Conservation (phyloP, 2,797 vertebrate species). For the Crenichthys baileyi region DNA sequence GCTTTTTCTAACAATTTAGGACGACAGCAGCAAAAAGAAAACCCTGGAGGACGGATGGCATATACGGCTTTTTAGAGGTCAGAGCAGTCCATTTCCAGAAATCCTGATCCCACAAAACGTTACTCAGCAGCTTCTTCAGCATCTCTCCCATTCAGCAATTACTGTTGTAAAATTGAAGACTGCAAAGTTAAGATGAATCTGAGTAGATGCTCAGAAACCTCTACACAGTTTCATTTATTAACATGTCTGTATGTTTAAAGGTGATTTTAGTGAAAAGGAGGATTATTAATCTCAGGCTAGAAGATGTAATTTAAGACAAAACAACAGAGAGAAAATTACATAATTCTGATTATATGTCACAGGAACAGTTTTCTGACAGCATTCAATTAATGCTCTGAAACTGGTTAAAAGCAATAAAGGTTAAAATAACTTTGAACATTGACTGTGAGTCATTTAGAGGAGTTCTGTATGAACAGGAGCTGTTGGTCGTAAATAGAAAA, state of each 20-base stretch:
- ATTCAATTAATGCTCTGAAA: background rate
- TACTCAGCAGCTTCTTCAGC: background rate
- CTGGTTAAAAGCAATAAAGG: background rate
- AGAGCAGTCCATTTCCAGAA: background rate
- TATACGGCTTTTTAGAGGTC: background rate
- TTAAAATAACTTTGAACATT: background rate
- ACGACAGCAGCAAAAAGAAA: background rate
- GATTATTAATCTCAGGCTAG: no score
- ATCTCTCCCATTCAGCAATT: background rate
- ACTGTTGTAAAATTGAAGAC: background rate
- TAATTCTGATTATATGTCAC: background rate
- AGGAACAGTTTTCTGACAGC: background rate
- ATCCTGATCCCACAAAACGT: background rate
- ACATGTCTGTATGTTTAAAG: background rate
- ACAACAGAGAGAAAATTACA: no score
- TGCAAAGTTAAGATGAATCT: background rate
- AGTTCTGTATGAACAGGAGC: no score
- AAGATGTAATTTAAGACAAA: no score
- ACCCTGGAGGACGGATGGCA: constrained; percentile 1
- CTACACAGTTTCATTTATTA: background rate
- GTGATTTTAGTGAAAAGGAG: background rate
- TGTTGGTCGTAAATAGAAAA: no score
- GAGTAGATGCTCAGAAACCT: background rate
- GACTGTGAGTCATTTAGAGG: no score
- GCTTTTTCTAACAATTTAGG: background rate